Base-by-base conservation (phyloP, 1,140 invertebrate species). In the Ceratosolen fusciceps region DNA sequence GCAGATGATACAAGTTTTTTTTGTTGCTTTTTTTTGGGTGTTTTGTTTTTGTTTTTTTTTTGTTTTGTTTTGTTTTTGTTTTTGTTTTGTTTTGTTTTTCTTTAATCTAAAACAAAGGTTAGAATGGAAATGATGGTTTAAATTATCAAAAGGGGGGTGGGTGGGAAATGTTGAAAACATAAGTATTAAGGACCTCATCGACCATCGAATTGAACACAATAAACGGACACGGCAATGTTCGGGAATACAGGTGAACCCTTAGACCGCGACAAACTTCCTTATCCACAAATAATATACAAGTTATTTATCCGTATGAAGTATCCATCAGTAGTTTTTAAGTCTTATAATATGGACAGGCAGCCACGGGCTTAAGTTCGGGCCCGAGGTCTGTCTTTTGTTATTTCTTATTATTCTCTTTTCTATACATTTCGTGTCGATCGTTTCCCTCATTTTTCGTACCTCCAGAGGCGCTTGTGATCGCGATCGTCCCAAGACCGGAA, bases 281-380 rank as follows among this genome's bases (percentile, higher is more conserved):
- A 88, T 86, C 85, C 84, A 85, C 85, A 87, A 90, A 87, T 90
- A 90, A 89, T 88, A 85, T 88, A 89, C 85, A 89, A 82, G 80
- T 83, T 83, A 83, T 85, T 84, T 87, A 86, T 88, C 82, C 83
- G 83, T 88, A 86, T 85, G 83, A 87, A 89, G 85, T 88, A 87
- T 89, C 84, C 87, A 88, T 89, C 84, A 83, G 85, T 88, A 87
- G 84, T 90, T 68, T 58, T 80, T 89, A 90, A 90, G 89, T 90
- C 88, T 90, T 90, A 89, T 90, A 89, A 77, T 87, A 90, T 89
- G 89, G 89, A 90, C 89, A 90, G 88, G 83, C 87, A 89, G 87
- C 87, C 86, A 80, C 87, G 86, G 87, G 86, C 85, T 84, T 85
- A 1, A 12, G 79, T 88, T 89, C 87, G 87, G 87, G 86, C 83